Percentiles rank a stretch among this genome's conserved stretches.
Evolutionary conservation across 2,888 invertebrate genomes (phyloP).

Genomic region (Dinocampus coccinellae): DNA sequence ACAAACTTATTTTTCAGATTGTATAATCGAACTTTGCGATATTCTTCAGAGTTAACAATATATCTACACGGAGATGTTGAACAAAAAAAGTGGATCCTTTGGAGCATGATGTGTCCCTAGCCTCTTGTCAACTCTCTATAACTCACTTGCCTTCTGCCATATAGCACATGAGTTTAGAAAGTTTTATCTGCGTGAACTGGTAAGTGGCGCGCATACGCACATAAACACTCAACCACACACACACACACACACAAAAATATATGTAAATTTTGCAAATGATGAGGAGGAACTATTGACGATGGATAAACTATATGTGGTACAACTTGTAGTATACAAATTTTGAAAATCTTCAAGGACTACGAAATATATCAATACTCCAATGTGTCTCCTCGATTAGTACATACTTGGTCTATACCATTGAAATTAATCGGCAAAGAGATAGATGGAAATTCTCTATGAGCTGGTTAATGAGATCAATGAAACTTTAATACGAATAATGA

Average conservation of each 20-base stretch:
- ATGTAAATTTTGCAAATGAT: no score
- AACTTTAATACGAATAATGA: not conserved
- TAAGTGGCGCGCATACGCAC: no score
- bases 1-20: not conserved
- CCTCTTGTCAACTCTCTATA: constrained; percentile 19
- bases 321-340: not conserved
- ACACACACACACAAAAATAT: no score
- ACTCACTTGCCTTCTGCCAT: not conserved
- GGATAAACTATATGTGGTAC: not conserved
- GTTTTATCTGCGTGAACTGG: constrained; percentile 9
- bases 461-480: not conserved
- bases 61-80: no score
- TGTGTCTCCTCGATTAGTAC: constrained; percentile 9
- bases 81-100: not conserved
- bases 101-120: not conserved
- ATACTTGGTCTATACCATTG: not conserved
- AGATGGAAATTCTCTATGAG: constrained; percentile 1
- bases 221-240: no score
- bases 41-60: not conserved
- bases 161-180: constrained; percentile 3
- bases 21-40: not conserved
- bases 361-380: not conserved
- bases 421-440: constrained; percentile 10
- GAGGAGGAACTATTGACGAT: no score
- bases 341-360: not conserved